Evolutionary conservation across 2,888 invertebrate species (phyloP), one percentile per base, ranked within the genome.

Genomic region (Chrysopilus asiliformis): DNA sequence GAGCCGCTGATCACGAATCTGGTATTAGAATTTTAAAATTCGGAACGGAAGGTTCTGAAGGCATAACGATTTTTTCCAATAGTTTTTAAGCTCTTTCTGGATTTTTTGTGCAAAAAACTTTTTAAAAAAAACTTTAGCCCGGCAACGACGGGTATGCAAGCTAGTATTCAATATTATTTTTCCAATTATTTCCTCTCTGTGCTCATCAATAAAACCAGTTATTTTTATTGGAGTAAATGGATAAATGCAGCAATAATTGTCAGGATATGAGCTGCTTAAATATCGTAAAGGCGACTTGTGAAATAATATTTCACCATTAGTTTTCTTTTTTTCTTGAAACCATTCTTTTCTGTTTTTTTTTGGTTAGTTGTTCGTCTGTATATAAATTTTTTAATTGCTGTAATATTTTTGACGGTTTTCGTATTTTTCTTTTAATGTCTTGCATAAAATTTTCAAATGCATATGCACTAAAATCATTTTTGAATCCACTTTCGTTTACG

Each of bases 381-480:
- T 15, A 14, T 34, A 34, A 34, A 15, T 36, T 36, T 13, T 18
- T 19, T 14, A 40, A 3, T 36, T 40, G 34, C 17, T 24, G 16
- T 24, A 34, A 25, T 4, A 38, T 41, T 27, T 38, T 31, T 7
- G 37, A 32, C 22, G 32, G 34, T 17, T 34, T 38, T 25, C 27
- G 34, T 6, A 35, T 27, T 14, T 34, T 32, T 17, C 24, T 33
- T 30, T 40, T 40, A 7, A 39, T n/a, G 17, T 34, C 13, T 39
- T 34, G 31, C 31, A 42, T 36, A 20, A 28, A 40, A 29, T 44
- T 44, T 37, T 44, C 42, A 29, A 42, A 42, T 16, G 18, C 12
- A 37, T 44, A 41, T 10, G 40, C 40, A 10, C 39, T 26, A 16
- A 37, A 44, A 25, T 25, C 29, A 12, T 30, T 34, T 24, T 36